These are phyloP conservation scores for Rhinoderma darwinii DNA, from an alignment of 2,113 vertebrate species.

Conservation along the genomic window DNA sequence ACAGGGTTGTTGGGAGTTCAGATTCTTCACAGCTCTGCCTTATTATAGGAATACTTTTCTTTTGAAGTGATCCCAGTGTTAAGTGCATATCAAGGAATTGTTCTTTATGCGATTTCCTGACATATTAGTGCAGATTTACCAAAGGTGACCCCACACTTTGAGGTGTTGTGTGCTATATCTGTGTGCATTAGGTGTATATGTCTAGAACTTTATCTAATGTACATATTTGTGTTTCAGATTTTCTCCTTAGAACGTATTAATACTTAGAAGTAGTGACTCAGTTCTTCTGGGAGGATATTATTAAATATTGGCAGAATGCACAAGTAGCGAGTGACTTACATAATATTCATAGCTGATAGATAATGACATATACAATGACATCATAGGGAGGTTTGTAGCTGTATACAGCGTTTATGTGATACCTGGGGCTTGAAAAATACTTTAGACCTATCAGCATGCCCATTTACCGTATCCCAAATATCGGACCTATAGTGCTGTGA, in stretches of 20 bases:
- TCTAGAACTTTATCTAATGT: slow-evolving; percentile 25
- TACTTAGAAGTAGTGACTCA: slow-evolving; percentile 27
- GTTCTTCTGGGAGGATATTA: background rate
- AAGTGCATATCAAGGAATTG: background rate
- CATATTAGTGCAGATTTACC: background rate
- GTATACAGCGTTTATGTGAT: background rate
- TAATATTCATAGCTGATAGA: background rate
- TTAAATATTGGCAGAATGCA: background rate
- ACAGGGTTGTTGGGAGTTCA: background rate
- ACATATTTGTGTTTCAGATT: slow-evolving; percentile 31
- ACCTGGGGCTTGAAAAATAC: background rate
- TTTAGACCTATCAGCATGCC: background rate
- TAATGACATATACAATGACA: background rate
- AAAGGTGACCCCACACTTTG: background rate
- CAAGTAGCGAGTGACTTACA: background rate
- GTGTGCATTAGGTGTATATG: slow-evolving; percentile 7
- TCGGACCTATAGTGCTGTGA: background rate
- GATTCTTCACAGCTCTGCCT: background rate
- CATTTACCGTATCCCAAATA: background rate
- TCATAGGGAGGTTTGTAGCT: background rate
- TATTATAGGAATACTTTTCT: background rate
- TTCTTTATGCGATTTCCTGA: background rate
- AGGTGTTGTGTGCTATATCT: background rate
- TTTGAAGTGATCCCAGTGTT: background rate
- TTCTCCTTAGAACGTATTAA: background rate